Conservation (phyloP, 2,888 invertebrate species). For the Arctia plantaginis region DNA sequence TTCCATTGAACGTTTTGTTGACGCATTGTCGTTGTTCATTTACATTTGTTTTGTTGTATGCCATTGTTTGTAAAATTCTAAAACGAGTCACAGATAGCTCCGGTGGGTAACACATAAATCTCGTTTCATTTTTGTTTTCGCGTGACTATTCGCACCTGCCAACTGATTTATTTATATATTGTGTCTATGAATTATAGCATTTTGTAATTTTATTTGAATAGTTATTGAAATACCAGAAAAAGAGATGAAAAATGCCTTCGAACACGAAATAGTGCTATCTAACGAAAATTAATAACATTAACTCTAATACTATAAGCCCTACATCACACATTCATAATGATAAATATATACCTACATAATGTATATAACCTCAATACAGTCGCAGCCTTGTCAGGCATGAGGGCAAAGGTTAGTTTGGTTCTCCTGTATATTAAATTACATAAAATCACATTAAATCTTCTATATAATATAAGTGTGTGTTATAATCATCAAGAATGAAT, state of each 20-base stretch:
- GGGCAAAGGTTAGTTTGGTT: too few relatives aligned
- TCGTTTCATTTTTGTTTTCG: slow-evolving; percentile 54
- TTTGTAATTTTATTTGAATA: slow-evolving; percentile 20
- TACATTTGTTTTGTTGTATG: slow-evolving; percentile 46
- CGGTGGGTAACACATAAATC: slow-evolving; percentile 58
- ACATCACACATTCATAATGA: too few relatives aligned
- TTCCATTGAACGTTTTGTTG: slow-evolving; percentile 49
- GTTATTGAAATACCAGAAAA: neutral
- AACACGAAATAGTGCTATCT: neutral
- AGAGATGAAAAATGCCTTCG: neutral
- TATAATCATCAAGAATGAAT: too few relatives aligned
- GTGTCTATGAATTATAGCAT: slow-evolving; percentile 39
- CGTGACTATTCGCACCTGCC: slow-evolving; percentile 59
- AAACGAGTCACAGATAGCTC: slow-evolving; percentile 59
- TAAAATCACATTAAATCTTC: too few relatives aligned
- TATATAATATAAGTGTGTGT: too few relatives aligned
- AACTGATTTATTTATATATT: slow-evolving; percentile 53
- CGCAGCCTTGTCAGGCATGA: too few relatives aligned
- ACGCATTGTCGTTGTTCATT: slow-evolving; percentile 49
- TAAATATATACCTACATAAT: too few relatives aligned
- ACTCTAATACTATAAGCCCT: too few relatives aligned
- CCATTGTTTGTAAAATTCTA: slow-evolving; percentile 62
- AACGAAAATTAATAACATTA: neutral
- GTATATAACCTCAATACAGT: too few relatives aligned
- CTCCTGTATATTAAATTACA: too few relatives aligned